Percentiles rank a stretch among this genome's conserved stretches.
Conservation (phyloP, 2,113 vertebrate species). For the Hippolais icterina region DNA sequence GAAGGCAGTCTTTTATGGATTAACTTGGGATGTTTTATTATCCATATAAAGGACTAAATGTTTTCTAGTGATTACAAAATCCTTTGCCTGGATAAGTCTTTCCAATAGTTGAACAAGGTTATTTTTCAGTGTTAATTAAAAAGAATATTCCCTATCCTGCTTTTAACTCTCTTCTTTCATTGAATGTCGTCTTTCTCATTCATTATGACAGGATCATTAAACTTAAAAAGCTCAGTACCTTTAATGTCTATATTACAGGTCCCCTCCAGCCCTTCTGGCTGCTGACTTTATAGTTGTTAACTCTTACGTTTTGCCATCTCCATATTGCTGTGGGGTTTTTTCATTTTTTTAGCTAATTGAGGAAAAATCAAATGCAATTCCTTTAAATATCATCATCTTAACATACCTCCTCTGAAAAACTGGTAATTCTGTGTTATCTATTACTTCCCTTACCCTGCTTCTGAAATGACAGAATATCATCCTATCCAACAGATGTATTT, state of each 20-base stretch:
- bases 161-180: not conserved
- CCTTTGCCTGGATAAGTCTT: not conserved
- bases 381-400: not conserved
- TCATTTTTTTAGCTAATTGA: not conserved
- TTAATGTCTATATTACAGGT: not conserved
- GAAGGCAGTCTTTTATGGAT: not conserved
- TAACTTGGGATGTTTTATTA: not conserved
- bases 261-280: not conserved
- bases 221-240: not conserved
- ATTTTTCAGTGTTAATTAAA: slow-evolving; percentile 11
- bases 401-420: not conserved
- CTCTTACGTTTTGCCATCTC: not conserved
- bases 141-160: not conserved
- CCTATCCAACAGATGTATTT: not conserved
- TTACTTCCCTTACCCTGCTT: not conserved
- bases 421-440: not conserved
- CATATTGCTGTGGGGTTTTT: not conserved
- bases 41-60: not conserved
- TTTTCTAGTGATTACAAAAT: not conserved
- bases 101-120: not conserved
- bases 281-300: not conserved
- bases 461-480: not conserved
- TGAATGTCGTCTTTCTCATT: not conserved
- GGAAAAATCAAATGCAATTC: not conserved
- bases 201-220: not conserved